A percentile compares a stretch with the other conserved stretches of the same genome.
These are phyloP conservation scores for Crepidodera aurea DNA, from an alignment of 2,888 invertebrate species.

Conservation along the genomic window DNA sequence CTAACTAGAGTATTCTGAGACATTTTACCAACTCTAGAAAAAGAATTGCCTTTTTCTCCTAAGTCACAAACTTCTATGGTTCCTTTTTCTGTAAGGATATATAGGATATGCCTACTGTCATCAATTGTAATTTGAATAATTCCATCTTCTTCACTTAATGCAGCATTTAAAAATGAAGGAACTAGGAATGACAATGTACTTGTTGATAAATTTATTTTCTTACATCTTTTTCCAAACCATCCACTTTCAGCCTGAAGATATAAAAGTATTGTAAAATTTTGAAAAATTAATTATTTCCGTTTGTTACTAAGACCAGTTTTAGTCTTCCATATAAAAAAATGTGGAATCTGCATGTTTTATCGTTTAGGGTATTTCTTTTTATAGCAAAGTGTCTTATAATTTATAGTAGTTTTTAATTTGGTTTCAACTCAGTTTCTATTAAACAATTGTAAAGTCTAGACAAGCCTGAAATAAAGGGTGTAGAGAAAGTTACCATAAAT, in stretches of 20 bases:
- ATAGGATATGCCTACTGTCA: conserved; percentile 86
- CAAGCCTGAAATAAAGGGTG: too few relatives aligned
- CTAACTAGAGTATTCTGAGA: conserved; percentile 78
- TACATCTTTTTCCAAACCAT: conserved; percentile 95
- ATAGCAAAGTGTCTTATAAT: too few relatives aligned
- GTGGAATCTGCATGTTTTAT: too few relatives aligned
- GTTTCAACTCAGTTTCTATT: too few relatives aligned
- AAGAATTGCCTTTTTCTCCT: conserved; percentile 77
- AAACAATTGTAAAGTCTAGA: too few relatives aligned
- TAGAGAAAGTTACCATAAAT: too few relatives aligned
- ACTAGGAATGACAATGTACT: conserved; percentile 86
- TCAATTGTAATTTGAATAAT: conserved; percentile 90
- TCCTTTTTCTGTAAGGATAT: conserved; percentile 89
- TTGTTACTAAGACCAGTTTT: too few relatives aligned
- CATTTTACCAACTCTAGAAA: conserved; percentile 76
- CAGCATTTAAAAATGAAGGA: conserved; percentile 87
- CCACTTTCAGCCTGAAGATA: conserved; percentile 76
- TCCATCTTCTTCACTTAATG: conserved; percentile 87
- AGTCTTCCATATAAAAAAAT: too few relatives aligned
- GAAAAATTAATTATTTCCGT: neutral
- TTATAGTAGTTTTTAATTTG: too few relatives aligned
- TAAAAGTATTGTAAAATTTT: too few relatives aligned
- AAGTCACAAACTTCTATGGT: conserved; percentile 90
- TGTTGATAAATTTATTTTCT: conserved; percentile 93
- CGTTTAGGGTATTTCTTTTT: too few relatives aligned